A percentile compares a stretch with the other conserved stretches of the same genome.
Evolutionary conservation across 2,888 invertebrate genomes (phyloP).

Genomic region (Caenorhabditis auriculariae): DNA sequence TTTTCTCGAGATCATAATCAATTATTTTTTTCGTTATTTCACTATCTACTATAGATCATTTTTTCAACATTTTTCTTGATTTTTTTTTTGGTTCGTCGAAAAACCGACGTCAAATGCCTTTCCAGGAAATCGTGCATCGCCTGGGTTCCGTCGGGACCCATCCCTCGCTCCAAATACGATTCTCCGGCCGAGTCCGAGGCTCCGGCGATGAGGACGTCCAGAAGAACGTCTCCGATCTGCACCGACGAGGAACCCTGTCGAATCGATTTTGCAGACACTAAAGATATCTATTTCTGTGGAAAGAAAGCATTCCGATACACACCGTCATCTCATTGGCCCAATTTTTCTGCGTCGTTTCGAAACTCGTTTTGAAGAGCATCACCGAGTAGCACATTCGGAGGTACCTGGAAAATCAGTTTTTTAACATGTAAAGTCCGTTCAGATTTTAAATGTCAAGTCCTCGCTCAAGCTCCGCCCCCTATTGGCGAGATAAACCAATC

Average conservation of each 20-base stretch:
- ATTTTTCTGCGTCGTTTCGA: conserved; percentile 14
- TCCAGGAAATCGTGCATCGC: conserved; percentile 6
- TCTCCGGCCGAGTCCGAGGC: conserved; percentile 18
- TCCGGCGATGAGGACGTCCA: conserved; percentile 22
- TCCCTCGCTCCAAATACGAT: conserved; percentile 16
- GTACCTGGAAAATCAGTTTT: conserved; percentile 8
- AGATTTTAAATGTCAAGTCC: too few relatives aligned
- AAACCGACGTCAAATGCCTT: conserved; percentile 19
- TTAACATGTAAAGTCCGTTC: too few relatives aligned
- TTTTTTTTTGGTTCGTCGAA: too few relatives aligned
- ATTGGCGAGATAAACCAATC: too few relatives aligned
- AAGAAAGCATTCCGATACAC: too few relatives aligned
- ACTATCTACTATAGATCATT: too few relatives aligned
- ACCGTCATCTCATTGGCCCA: conserved; percentile 9
- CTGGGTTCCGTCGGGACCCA: conserved; percentile 15
- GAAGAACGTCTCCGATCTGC: conserved; percentile 21
- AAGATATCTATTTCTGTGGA: too few relatives aligned
- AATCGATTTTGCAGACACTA: conserved; percentile 14
- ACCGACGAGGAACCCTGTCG: conserved; percentile 11
- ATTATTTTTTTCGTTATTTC: too few relatives aligned
- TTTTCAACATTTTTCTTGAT: too few relatives aligned
- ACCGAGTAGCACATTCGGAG: conserved; percentile 13
- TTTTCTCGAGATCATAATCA: too few relatives aligned
- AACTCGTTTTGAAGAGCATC: conserved; percentile 5
- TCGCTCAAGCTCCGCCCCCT: too few relatives aligned